A percentile compares a stretch with the other conserved stretches of the same genome.
phyloP scores from a whole-genome alignment of 2,888 invertebrate species.

The Amphipyra tragopoginis region DNA sequence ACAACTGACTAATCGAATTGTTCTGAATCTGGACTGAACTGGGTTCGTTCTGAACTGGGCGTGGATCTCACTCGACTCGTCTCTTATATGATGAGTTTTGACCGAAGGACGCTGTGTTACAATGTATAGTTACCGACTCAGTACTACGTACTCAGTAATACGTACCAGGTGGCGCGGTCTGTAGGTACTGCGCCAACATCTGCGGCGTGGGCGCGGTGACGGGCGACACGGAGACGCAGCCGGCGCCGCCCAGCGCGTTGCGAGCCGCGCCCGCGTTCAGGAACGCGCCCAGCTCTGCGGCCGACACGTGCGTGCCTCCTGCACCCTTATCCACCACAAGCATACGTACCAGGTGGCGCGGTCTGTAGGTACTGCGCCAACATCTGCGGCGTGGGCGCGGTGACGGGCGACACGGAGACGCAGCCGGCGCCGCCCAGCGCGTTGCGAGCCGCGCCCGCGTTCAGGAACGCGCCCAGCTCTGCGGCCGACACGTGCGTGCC shows the following conservation, averaged over 20 bases:
- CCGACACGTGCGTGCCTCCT: constrained; percentile 92
- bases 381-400: constrained; percentile 94
- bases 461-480: constrained; percentile 92
- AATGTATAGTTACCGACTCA: too few species aligned
- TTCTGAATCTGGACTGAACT: too few species aligned
- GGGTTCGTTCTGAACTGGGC: too few species aligned
- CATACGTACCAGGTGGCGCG: constrained; percentile 91
- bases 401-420: constrained; percentile 92
- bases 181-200: constrained; percentile 96
- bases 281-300: constrained; percentile 92
- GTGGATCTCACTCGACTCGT: too few species aligned
- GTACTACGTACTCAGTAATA: too few species aligned
- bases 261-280: constrained; percentile 93
- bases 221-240: constrained; percentile 92
- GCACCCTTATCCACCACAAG: constrained; percentile 80
- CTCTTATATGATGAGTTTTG: too few species aligned
- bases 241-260: constrained; percentile 93
- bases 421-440: constrained; percentile 94
- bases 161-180: constrained; percentile 93
- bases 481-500: constrained; percentile 93
- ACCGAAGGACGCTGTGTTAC: too few species aligned
- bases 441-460: constrained; percentile 92
- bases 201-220: constrained; percentile 94
- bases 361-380: constrained; percentile 96
- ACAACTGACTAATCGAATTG: too few species aligned